Conservation (phyloP, 2,888 invertebrate species). For the Neocrepidodera transversa region DNA sequence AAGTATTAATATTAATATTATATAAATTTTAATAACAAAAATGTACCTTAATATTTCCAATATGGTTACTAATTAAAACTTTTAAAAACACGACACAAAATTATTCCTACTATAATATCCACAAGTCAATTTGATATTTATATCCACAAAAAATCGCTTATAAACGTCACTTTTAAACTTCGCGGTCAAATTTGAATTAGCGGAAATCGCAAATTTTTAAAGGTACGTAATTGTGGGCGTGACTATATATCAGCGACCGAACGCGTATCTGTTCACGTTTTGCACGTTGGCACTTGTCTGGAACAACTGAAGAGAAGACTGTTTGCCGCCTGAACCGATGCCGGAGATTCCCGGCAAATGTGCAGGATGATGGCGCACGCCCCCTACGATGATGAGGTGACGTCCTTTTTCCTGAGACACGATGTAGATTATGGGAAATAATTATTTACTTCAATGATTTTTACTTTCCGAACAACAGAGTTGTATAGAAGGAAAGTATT, state of each 20-base stretch:
- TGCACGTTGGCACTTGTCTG: conserved; percentile 34
- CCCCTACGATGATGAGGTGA: conserved; percentile 31
- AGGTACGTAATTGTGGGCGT: conserved; percentile 44
- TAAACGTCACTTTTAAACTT: not conserved
- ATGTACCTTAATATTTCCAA: too few species aligned
- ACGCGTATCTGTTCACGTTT: conserved; percentile 23
- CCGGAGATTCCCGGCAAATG: conserved; percentile 38
- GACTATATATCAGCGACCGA: conserved; percentile 30
- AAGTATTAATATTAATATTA: too few species aligned
- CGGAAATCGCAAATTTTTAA: not conserved
- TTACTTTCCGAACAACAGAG: too few species aligned
- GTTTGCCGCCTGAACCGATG: conserved; percentile 42
- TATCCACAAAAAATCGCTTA: not conserved
- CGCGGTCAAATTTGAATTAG: not conserved
- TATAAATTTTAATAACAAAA: too few species aligned
- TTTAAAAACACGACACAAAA: too few species aligned
- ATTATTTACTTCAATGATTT: conserved; percentile 1
- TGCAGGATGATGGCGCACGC: conserved; percentile 43
- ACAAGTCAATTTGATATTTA: not conserved
- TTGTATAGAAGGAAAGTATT: too few species aligned
- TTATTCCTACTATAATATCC: too few species aligned
- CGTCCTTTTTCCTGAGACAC: not conserved
- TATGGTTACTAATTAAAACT: too few species aligned
- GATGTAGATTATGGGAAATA: conserved; percentile 3
- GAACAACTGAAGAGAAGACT: conserved; percentile 41